Conservation (phyloP, 1,140 invertebrate genomes). For the Drosophila hydei region DNA sequence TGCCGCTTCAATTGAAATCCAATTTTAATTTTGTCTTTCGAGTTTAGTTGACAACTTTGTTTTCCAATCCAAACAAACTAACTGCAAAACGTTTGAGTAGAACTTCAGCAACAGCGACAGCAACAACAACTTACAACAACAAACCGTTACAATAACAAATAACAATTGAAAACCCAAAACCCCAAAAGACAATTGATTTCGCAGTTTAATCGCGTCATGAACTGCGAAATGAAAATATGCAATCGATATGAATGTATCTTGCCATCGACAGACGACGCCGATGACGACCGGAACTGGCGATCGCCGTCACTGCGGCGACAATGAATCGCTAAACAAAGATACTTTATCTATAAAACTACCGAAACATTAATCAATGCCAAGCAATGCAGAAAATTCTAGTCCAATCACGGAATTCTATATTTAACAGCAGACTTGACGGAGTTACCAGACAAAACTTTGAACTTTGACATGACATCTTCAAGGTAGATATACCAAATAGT, state of each 20-base stretch:
- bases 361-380: not conserved
- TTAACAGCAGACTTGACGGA: too few relatives aligned
- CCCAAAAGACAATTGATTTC: constrained; percentile 62
- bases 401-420: not conserved
- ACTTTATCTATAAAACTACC: too few relatives aligned
- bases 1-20: not conserved
- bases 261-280: too few relatives aligned
- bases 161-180: constrained; percentile 6
- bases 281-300: constrained; percentile 24
- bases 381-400: constrained; percentile 1
- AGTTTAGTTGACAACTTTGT: constrained; percentile 30
- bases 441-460: too few relatives aligned
- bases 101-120: constrained; percentile 10
- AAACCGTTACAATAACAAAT: constrained; percentile 6
- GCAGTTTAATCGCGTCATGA: constrained; percentile 64
- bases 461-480: too few relatives aligned
- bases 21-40: not conserved
- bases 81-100: constrained; percentile 3
- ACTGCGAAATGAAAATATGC: constrained; percentile 46
- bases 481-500: not conserved
- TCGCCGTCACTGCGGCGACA: not conserved
- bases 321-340: not conserved
- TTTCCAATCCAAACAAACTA: constrained; percentile 38
- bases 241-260: constrained; percentile 19
- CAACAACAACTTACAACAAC: constrained; percentile 3